Percentiles rank a stretch among this genome's conserved stretches.
These are phyloP conservation scores for Temnothorax longispinosus DNA, from an alignment of 1,140 invertebrate species.

Conservation along the genomic window DNA sequence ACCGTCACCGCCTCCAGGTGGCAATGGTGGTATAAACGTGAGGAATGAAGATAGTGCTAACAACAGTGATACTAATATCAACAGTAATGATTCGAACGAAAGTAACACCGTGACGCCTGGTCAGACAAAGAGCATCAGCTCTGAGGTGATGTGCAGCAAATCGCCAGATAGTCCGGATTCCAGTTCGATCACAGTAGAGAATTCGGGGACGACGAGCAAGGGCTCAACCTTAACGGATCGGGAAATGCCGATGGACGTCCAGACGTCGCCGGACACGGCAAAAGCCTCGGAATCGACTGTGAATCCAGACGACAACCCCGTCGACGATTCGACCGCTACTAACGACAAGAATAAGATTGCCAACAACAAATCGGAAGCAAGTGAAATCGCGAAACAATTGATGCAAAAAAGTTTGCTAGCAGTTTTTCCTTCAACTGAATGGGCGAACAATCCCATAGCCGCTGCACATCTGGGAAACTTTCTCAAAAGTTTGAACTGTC, in stretches of 20 bases:
- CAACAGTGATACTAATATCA: neutral
- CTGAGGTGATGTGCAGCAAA: conserved; percentile 74
- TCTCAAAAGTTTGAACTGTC: conserved; percentile 73
- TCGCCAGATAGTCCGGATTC: conserved; percentile 82
- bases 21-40: neutral
- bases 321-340: conserved; percentile 4
- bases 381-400: conserved; percentile 63
- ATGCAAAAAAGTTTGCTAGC: conserved; percentile 76
- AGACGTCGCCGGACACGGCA: neutral
- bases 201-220: conserved; percentile 23
- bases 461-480: conserved; percentile 78
- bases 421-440: conserved; percentile 79
- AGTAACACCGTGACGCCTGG: conserved; percentile 16
- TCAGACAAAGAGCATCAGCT: conserved; percentile 36
- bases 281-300: conserved; percentile 35
- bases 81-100: conserved; percentile 18
- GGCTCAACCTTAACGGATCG: conserved; percentile 32
- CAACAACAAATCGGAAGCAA: conserved; percentile 39
- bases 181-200: conserved; percentile 76
- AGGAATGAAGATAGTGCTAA: conserved; percentile 1
- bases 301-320: neutral
- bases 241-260: neutral
- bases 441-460: conserved; percentile 75
- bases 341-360: conserved; percentile 45
- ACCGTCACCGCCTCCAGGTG: conserved; percentile 76